Evolutionary conservation across 2,888 invertebrate genomes (phyloP).

Genomic region (Phymatocera aterrima): DNA sequence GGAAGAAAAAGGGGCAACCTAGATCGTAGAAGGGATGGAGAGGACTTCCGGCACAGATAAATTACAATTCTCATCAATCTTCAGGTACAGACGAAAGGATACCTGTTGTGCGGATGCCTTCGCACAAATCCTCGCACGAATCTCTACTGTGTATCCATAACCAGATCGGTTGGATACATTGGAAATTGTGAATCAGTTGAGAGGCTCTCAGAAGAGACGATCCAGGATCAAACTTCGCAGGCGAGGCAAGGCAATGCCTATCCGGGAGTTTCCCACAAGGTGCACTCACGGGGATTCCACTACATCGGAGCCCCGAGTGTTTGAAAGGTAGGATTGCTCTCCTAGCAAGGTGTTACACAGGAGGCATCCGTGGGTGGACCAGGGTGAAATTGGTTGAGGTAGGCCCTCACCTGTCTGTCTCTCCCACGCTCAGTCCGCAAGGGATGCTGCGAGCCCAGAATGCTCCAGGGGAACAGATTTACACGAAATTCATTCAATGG

Average conservation of each 20-base stretch:
- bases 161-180: slow-evolving; percentile 40
- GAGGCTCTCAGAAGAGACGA: neutral
- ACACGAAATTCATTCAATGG: slow-evolving; percentile 25
- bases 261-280: slow-evolving; percentile 67
- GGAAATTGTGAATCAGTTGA: slow-evolving; percentile 27
- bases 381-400: slow-evolving; percentile 51
- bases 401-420: slow-evolving; percentile 69
- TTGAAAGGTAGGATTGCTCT: slow-evolving; percentile 42
- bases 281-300: slow-evolving; percentile 52
- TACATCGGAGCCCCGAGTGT: slow-evolving; percentile 20
- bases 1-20: slow-evolving; percentile 13
- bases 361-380: slow-evolving; percentile 44
- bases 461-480: neutral
- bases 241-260: too few relatives aligned
- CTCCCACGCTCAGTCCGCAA: slow-evolving; percentile 68
- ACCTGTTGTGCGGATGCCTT: neutral
- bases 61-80: slow-evolving; percentile 36
- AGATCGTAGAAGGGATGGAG: slow-evolving; percentile 21
- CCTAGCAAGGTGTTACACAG: slow-evolving; percentile 66
- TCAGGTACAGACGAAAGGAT: slow-evolving; percentile 7
- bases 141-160: slow-evolving; percentile 15
- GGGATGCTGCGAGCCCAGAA: slow-evolving; percentile 49
- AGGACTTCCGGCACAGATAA: slow-evolving; percentile 40
- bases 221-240: neutral
- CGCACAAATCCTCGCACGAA: neutral